Evolutionary conservation across 1,140 invertebrate species (phyloP).

Genomic region (Drosophila mojavensis): DNA sequence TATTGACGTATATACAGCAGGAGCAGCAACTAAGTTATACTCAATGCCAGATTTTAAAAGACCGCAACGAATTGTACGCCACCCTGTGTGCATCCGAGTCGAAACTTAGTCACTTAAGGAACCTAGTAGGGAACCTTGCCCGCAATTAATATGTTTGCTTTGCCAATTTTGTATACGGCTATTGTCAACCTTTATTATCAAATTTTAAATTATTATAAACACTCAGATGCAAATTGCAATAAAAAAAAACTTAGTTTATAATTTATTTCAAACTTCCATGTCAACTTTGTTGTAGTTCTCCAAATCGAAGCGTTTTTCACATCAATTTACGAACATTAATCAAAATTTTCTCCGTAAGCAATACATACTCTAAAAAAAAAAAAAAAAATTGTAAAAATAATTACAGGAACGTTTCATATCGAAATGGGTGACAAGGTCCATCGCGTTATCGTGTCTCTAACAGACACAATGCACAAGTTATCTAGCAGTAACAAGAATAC

Average conservation of each 20-base stretch:
- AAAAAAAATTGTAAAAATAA: constrained; percentile 44
- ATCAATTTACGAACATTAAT: not conserved
- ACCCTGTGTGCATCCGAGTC: constrained; percentile 35
- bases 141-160: not conserved
- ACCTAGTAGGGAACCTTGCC: constrained; percentile 9
- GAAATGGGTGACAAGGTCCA: constrained; percentile 33
- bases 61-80: constrained; percentile 29
- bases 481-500: constrained; percentile 5
- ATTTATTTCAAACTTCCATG: not conserved
- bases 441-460: constrained; percentile 54
- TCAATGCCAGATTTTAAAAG: constrained; percentile 20
- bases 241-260: not conserved
- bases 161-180: not conserved
- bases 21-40: constrained; percentile 40
- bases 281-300: not conserved
- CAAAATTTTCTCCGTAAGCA: not conserved
- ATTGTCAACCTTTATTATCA: too few relatives aligned
- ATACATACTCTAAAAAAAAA: not conserved
- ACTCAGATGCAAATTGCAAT: not conserved
- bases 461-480: constrained; percentile 36
- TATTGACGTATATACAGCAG: constrained; percentile 38
- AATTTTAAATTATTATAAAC: not conserved
- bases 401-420: not conserved
- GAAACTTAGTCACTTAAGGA: constrained; percentile 25
- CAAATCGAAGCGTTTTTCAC: not conserved